phyloP scores from a whole-genome alignment of 2,797 vertebrate genomes.

The Ctenochaetus hawaiiensis region DNA sequence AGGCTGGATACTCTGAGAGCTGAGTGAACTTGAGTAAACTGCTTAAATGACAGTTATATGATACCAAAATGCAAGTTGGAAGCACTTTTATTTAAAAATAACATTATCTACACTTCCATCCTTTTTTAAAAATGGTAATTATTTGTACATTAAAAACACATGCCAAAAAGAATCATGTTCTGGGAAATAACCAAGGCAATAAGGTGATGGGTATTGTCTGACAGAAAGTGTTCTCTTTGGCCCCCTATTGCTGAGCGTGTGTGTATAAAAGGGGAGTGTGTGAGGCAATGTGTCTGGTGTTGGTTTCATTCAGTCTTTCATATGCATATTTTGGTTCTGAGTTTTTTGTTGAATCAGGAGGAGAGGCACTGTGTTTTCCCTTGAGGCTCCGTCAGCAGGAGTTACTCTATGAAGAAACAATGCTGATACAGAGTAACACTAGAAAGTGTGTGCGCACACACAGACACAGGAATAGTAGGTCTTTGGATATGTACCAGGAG shows the following conservation, averaged over 20 bases:
- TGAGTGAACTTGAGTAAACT: no score
- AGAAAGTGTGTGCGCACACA: background rate
- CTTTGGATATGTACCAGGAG: background rate
- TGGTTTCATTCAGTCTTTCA: constrained; percentile 58
- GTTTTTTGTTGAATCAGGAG: constrained; percentile 33
- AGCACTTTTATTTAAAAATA: background rate
- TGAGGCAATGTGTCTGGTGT: constrained; percentile 47
- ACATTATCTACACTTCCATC: background rate
- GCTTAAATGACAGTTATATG: background rate
- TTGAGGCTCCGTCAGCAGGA: constrained; percentile 43
- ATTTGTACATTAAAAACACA: constrained; percentile 30
- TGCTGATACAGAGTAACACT: constrained; percentile 35
- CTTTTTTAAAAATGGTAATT: constrained; percentile 9
- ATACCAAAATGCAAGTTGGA: background rate
- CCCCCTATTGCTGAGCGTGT: constrained; percentile 13
- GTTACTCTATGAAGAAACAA: constrained; percentile 21
- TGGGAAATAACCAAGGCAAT: constrained; percentile 36
- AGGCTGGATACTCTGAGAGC: no score
- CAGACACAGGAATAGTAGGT: background rate
- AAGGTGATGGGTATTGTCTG: constrained; percentile 32
- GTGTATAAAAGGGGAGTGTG: constrained; percentile 12
- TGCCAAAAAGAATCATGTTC: constrained; percentile 24
- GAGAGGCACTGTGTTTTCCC: constrained; percentile 36
- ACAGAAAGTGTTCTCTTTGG: constrained; percentile 46
- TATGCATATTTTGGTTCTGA: constrained; percentile 51